Evolutionary conservation across 2,113 vertebrate species (phyloP).

Genomic region (Podarcis muralis): DNA sequence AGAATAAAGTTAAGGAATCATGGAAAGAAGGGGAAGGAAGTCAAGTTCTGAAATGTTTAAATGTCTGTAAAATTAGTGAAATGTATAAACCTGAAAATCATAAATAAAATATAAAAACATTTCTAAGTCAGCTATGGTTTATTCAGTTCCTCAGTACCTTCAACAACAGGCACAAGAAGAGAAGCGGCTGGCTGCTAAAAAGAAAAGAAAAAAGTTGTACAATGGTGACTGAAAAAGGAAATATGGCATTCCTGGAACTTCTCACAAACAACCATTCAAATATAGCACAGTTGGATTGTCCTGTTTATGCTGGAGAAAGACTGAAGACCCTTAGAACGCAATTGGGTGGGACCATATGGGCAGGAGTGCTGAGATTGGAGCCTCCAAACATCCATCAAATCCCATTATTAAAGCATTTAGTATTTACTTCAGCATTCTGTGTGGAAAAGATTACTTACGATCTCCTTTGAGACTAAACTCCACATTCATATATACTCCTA

Average conservation of each 20-base stretch:
- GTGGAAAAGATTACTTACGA: background rate
- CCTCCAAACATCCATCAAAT: background rate
- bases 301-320: background rate
- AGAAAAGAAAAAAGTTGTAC: background rate
- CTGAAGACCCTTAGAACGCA: background rate
- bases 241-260: background rate
- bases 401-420: background rate
- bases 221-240: background rate
- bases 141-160: background rate
- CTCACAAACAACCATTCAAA: background rate
- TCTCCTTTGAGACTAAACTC: background rate
- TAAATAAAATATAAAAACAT: background rate
- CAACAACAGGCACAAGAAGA: constrained; percentile 11
- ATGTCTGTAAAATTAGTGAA: too few species aligned
- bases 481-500: background rate
- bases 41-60: too few species aligned
- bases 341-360: background rate
- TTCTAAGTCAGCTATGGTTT: background rate
- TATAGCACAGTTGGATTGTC: background rate
- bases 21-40: too few species aligned
- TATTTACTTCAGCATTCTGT: background rate
- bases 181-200: too few species aligned
- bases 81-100: too few species aligned
- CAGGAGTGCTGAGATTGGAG: background rate
- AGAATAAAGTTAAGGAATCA: too few species aligned